Conservation (phyloP, 2,888 invertebrate genomes). For the Agrotis puta region DNA sequence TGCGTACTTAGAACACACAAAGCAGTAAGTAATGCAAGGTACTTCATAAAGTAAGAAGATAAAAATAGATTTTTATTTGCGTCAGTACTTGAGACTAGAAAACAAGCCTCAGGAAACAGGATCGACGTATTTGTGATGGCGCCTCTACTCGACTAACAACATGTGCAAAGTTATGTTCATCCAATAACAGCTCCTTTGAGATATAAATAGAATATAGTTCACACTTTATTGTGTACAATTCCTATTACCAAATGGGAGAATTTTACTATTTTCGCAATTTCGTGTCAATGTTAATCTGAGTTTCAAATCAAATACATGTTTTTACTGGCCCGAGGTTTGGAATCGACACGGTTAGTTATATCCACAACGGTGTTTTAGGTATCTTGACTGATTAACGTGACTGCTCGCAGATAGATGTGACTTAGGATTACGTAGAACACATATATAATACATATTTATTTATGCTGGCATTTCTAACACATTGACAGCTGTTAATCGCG, state of each 20-base stretch:
- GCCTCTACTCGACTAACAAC: constrained; percentile 42
- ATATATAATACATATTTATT: constrained; percentile 47
- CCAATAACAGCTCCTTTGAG: constrained; percentile 24
- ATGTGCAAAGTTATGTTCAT: constrained; percentile 30
- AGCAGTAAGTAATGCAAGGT: constrained; percentile 33
- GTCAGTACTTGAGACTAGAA: constrained; percentile 61
- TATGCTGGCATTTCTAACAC: constrained; percentile 49
- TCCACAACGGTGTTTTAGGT: constrained; percentile 37
- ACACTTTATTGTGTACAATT: constrained; percentile 37
- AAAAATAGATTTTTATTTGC: constrained; percentile 59
- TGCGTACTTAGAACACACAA: constrained; percentile 29
- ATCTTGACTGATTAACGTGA: constrained; percentile 43
- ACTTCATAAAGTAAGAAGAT: constrained; percentile 39
- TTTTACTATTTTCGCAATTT: constrained; percentile 22
- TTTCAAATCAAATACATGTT: constrained; percentile 12
- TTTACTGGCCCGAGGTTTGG: neutral
- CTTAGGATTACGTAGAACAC: constrained; percentile 23
- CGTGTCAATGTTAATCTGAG: constrained; percentile 4
- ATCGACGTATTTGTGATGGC: constrained; percentile 48
- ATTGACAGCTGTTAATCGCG: constrained; percentile 21
- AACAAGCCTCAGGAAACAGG: constrained; percentile 64
- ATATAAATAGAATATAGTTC: constrained; percentile 52
- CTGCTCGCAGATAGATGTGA: constrained; percentile 15
- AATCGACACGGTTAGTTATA: constrained; percentile 40
- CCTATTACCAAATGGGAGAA: constrained; percentile 5